These are phyloP conservation scores for Sphaeramia orbicularis DNA, from an alignment of 2,797 vertebrate genomes.

Conservation along the genomic window DNA sequence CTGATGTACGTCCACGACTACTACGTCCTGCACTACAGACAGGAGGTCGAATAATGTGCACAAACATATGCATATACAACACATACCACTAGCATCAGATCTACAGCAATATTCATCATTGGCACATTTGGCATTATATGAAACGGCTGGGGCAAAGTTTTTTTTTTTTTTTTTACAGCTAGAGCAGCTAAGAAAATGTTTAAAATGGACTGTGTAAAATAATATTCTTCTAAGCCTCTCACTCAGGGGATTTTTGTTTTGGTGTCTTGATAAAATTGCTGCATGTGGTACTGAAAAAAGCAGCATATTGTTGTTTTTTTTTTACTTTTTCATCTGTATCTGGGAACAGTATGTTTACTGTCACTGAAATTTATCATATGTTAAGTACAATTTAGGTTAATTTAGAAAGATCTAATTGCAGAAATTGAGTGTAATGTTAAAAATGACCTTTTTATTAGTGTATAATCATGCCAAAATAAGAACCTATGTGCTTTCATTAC, in stretches of 20 bases:
- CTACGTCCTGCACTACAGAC: conserved; percentile 88
- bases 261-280: conserved; percentile 14
- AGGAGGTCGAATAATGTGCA: conserved; percentile 46
- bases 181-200: conserved; percentile 3
- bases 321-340: not conserved
- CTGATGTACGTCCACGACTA: conserved; percentile 97
- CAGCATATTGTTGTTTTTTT: not conserved
- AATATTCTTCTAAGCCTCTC: conserved; percentile 18
- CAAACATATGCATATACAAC: not conserved
- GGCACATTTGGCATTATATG: not conserved
- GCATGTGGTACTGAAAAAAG: not conserved
- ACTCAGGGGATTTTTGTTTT: conserved; percentile 50
- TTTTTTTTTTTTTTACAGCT: not conserved
- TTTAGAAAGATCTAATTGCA: too few species aligned
- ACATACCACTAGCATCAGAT: not conserved
- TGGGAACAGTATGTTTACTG: not conserved
- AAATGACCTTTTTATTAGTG: too few species aligned
- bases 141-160: not conserved
- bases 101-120: conserved; percentile 41
- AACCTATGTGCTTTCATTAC: too few species aligned
- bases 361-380: conserved; percentile 11
- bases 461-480: too few species aligned
- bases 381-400: too few species aligned
- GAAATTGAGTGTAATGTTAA: too few species aligned
- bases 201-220: not conserved